A percentile compares a stretch with the other conserved stretches of the same genome.
These are phyloP conservation scores for Danaus chrysippus DNA, from an alignment of 2,888 invertebrate species.

Conservation along the genomic window DNA sequence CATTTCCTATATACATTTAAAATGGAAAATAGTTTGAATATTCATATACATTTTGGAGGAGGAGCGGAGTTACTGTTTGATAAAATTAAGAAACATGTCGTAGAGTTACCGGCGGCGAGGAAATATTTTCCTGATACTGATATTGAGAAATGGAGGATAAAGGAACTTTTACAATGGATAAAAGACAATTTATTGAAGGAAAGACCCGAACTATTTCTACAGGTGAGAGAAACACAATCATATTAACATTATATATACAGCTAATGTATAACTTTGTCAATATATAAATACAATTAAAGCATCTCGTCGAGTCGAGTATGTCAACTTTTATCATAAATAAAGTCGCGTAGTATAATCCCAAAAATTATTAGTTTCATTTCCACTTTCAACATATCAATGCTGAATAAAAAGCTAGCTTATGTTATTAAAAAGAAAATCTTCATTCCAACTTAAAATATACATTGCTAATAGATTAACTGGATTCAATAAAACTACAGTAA, in stretches of 20 bases:
- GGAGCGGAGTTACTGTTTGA: slow-evolving; percentile 95
- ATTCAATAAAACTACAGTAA: no score
- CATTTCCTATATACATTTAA: slow-evolving; percentile 14
- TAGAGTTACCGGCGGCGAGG: slow-evolving; percentile 80
- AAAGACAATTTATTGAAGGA: slow-evolving; percentile 90
- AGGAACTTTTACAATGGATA: slow-evolving; percentile 88
- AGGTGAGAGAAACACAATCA: slow-evolving; percentile 40
- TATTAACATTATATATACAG: not conserved
- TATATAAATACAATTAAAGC: not conserved
- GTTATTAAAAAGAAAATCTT: no score
- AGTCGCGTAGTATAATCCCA: no score
- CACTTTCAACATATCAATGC: no score
- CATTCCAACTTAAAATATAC: no score
- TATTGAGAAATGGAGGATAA: slow-evolving; percentile 81
- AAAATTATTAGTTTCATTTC: no score
- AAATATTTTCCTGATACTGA: slow-evolving; percentile 57
- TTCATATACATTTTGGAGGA: slow-evolving; percentile 81
- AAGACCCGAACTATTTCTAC: slow-evolving; percentile 83
- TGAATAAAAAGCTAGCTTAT: no score
- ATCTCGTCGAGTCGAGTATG: no score
- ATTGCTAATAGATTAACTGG: no score
- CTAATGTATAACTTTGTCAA: no score
- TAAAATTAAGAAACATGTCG: slow-evolving; percentile 85
- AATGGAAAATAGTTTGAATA: slow-evolving; percentile 45
- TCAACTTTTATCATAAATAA: no score